Conservation (phyloP, 2,113 vertebrate genomes). For the Stegostoma tigrinum region DNA sequence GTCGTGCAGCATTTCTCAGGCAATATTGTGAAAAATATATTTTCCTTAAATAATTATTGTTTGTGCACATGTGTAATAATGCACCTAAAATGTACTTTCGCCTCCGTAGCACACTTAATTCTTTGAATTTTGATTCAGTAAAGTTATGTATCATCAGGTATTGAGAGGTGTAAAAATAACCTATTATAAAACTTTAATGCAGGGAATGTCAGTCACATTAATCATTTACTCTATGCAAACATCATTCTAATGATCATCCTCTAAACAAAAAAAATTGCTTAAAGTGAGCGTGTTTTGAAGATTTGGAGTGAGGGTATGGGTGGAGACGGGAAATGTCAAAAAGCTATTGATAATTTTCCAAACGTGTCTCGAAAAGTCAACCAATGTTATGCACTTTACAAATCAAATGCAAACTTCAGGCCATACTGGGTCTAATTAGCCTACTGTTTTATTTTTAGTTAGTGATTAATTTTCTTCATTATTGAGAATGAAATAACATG, state of each 20-base stretch:
- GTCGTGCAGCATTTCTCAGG: background rate
- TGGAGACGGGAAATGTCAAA: background rate
- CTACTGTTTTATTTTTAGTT: background rate
- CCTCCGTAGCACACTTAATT: background rate
- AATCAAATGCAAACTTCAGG: background rate
- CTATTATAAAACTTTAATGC: slow-evolving; percentile 1
- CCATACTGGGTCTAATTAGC: background rate
- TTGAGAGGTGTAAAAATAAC: background rate
- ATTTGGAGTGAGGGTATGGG: background rate
- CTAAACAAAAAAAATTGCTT: background rate
- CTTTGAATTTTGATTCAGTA: background rate
- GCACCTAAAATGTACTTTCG: background rate
- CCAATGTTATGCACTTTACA: background rate
- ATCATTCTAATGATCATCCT: background rate
- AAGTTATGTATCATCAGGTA: background rate
- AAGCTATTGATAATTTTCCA: background rate
- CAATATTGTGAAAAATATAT: background rate
- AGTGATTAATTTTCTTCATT: background rate
- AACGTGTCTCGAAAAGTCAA: background rate
- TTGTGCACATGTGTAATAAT: background rate
- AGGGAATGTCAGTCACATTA: background rate
- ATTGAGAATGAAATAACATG: slow-evolving; percentile 3
- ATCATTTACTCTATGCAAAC: background rate
- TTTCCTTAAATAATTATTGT: background rate
- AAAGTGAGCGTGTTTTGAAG: background rate